Evolutionary conservation across 2,888 invertebrate species (phyloP), one percentile per base, ranked within the genome.

Genomic region (Cistogaster globosa): DNA sequence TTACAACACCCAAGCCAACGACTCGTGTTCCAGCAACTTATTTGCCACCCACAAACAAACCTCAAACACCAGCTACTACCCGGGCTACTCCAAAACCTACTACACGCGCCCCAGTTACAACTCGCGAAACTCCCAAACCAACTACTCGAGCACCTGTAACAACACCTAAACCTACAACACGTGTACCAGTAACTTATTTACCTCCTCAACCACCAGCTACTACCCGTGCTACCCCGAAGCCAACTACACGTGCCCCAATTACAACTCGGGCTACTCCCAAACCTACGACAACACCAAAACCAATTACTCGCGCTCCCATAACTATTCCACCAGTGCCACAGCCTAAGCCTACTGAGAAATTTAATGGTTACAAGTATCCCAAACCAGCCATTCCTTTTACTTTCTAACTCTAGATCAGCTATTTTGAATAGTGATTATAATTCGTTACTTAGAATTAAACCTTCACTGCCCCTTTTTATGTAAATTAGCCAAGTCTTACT

Each of bases 311-410:
- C 12, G 11, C 84, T 20, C 84, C 87, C 53, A 69, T 36, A 78
- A 87, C 86, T 9, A 67, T 55, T 78, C 83, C 85, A 32, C 87
- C 72, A 53, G 65, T 42, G 18, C 74, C 75, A 62, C 67, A 67
- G 53, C 71, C 86, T 9, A 81, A 36, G 74, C 67, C 79, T 14
- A 83, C 83, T 88, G 86, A 89, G 86, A 58, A 76, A 80, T 88
- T 86, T 75, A 67, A 87, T 72, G 92, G 92, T 81, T 92, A 92
- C 88, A 88, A 87, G 42, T 92, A 92, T 75, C 92, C 92, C 58
- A 84, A 48, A 75, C 91, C 92, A 83, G 89, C 86, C 78, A 86
- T 90, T 87, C 89, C 91, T 77, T 91, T 92, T 86, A 87, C 88
- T 55, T 92, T 89, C 88, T 92, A 91, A 89, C 77, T 78, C 78